A percentile compares a stretch with the other conserved stretches of the same genome.
These are phyloP conservation scores for Leucania comma DNA, from an alignment of 2,888 invertebrate genomes.

Conservation along the genomic window DNA sequence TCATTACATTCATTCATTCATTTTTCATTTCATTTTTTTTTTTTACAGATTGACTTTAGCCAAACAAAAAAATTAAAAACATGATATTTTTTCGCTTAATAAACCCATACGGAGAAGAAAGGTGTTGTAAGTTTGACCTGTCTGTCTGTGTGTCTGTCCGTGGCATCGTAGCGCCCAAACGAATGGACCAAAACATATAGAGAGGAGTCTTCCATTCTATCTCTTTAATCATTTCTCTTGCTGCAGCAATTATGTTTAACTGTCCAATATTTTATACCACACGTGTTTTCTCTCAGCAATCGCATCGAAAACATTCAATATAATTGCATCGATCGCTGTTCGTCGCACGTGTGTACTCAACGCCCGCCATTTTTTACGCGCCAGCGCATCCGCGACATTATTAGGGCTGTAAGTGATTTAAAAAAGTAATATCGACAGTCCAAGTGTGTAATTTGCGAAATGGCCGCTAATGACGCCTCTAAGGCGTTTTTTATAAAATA, in stretches of 20 bases:
- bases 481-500: constrained; percentile 27
- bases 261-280: background rate
- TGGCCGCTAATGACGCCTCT: constrained; percentile 34
- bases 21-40: no score
- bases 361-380: constrained; percentile 50
- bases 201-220: background rate
- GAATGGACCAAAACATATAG: background rate
- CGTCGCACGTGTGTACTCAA: constrained; percentile 42
- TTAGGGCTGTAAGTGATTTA: constrained; percentile 53
- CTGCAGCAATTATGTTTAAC: background rate
- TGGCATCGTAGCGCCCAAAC: no score
- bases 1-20: no score
- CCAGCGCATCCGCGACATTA: constrained; percentile 28
- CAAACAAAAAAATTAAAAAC: no score
- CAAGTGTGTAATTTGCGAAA: constrained; percentile 47
- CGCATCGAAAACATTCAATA: constrained; percentile 34
- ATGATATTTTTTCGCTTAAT: no score
- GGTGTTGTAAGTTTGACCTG: no score
- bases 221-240: background rate
- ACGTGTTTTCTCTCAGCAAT: background rate
- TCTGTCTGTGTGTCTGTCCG: no score
- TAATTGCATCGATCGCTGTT: constrained; percentile 50
- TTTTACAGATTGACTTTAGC: no score
- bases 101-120: no score
- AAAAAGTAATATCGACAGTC: constrained; percentile 37